These are phyloP conservation scores for Tigriopus japonicus DNA, from an alignment of 1,140 invertebrate species.

Conservation along the genomic window DNA sequence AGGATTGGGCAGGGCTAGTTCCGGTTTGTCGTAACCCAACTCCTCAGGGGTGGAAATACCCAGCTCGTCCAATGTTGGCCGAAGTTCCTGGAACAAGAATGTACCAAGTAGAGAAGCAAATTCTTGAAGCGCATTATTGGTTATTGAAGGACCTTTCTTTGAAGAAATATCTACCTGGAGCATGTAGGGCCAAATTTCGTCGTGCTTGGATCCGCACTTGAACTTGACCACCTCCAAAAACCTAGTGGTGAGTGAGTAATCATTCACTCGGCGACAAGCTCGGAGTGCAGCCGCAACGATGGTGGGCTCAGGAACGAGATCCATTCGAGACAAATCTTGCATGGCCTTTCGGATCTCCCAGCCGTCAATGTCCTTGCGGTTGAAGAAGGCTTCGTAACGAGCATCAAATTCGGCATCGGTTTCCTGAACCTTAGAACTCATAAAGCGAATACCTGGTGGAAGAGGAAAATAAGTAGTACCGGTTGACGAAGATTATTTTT, in stretches of 20 bases:
- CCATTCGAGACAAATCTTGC: slow-evolving; percentile 50
- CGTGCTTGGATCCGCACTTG: slow-evolving; percentile 60
- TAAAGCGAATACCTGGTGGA: not conserved
- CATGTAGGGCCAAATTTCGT: slow-evolving; percentile 75
- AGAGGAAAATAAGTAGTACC: no score
- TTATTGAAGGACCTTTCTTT: not conserved
- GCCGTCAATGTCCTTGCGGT: slow-evolving; percentile 70
- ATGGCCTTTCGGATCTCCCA: slow-evolving; percentile 82
- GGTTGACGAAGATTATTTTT: no score
- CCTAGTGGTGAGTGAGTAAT: slow-evolving; percentile 73
- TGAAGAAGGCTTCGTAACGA: slow-evolving; percentile 68
- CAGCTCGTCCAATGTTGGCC: slow-evolving; percentile 74
- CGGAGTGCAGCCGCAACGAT: slow-evolving; percentile 76
- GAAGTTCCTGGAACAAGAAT: slow-evolving; percentile 50
- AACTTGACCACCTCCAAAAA: slow-evolving; percentile 78
- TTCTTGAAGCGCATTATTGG: not conserved
- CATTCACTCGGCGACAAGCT: slow-evolving; percentile 81
- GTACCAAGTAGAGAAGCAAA: not conserved
- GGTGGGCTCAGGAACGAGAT: slow-evolving; percentile 84
- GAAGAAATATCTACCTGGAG: slow-evolving; percentile 29
- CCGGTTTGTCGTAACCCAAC: slow-evolving; percentile 90
- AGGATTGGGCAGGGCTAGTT: slow-evolving; percentile 57
- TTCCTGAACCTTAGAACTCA: not conserved
- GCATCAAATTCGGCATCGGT: slow-evolving; percentile 47
- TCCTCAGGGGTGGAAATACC: slow-evolving; percentile 87